Evolutionary conservation across 2,797 vertebrate species (phyloP), one percentile per base, ranked within the genome.

Genomic region (Denticeps clupeoides): DNA sequence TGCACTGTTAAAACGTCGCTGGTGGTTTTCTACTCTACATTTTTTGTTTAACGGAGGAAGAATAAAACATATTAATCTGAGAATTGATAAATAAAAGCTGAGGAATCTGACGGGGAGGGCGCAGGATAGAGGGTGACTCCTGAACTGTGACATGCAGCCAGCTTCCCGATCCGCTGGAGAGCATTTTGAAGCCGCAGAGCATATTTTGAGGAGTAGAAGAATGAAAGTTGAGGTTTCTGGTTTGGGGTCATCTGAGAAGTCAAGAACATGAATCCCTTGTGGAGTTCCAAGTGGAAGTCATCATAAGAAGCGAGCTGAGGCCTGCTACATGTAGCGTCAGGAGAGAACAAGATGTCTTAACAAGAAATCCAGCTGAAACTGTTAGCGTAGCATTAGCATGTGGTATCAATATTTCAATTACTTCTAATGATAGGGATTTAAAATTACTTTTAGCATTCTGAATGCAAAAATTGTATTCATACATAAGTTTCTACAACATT

Each of bases 241-340:
- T 79, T 76, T 66, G 60, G 73, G 80, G 72, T 82, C 80, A 79
- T 73, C 68, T 69, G 55, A 72, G 73, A 75, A 81, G 73, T 77
- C 73, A 80, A 78, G 77, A 77, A 74, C 72, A 69, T 71, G 73
- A 77, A 73, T 81, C 75, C 73, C 75, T 70, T 45, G 35, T 41
- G 48, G 65, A 66, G 59, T 74, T 70, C 60, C 59, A 69, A 73
- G 74, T 82, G 81, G 79, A 83, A 80, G 75, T 76, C 46, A 76
- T 80, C 40, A 52, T 61, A 60, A 60, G 63, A 63, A 62, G 48
- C 32, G 55, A 59, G 71, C 74, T 73, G 18, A 25, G 24, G 10
- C 24, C 23, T 16, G 15, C 37, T 18, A 38, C 9, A 18, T 18
- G 12, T 24, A 40, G 33, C 3, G 5, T 25, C 37, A 45, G 26